A percentile compares a stretch with the other conserved stretches of the same genome.
Conservation (phyloP, 2,113 vertebrate species). For the Ailurus styani region DNA sequence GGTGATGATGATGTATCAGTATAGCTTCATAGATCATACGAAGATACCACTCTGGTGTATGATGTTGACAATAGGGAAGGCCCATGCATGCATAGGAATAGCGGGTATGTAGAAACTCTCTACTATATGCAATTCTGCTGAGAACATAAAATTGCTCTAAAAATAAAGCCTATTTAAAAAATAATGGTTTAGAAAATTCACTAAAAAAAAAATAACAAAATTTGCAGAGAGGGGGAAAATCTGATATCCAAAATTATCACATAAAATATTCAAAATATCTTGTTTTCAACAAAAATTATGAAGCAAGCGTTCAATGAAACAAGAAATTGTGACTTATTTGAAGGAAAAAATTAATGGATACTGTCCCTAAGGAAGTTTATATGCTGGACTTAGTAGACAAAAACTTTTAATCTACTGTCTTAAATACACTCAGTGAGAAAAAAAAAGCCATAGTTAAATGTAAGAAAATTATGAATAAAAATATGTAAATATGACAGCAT, state of each 20-base stretch:
- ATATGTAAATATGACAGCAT: neutral
- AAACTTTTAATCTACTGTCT: neutral
- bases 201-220: neutral
- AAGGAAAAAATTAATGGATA: neutral
- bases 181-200: neutral
- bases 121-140: neutral
- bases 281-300: neutral
- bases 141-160: neutral
- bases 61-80: neutral
- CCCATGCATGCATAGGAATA: neutral
- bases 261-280: neutral
- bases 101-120: neutral
- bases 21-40: neutral
- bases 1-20: neutral
- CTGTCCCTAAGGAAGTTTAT: neutral
- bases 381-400: neutral
- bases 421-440: neutral
- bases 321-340: neutral
- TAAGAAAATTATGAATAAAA: neutral
- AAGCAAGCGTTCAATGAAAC: neutral
- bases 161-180: neutral
- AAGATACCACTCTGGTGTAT: neutral
- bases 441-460: neutral
- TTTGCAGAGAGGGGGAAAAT: no score
- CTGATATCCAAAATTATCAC: neutral